Conservation (phyloP, 2,888 invertebrate genomes). For the Homarus gammarus region DNA sequence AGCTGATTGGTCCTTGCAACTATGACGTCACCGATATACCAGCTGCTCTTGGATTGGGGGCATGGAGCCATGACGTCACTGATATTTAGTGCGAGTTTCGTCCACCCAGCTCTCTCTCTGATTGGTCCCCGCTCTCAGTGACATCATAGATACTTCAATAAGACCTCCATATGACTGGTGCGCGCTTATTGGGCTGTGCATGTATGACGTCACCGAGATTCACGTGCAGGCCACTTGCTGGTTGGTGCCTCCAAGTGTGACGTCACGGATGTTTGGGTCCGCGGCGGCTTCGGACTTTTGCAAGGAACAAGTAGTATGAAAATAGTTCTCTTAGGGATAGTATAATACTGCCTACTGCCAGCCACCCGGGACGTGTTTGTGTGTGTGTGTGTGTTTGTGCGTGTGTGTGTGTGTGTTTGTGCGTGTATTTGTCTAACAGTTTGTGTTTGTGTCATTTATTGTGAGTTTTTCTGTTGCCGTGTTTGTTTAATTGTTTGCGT, state of each 20-base stretch:
- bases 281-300: neutral
- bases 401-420: conserved; percentile 11
- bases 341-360: neutral
- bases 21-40: conserved; percentile 9
- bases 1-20: neutral
- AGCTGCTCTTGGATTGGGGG: neutral
- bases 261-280: neutral
- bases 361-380: neutral
- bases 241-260: neutral
- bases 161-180: neutral
- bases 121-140: neutral
- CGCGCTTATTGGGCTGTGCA: neutral
- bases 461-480: too few relatives aligned
- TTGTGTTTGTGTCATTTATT: neutral
- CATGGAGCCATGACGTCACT: neutral
- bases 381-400: neutral
- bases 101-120: neutral
- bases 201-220: conserved; percentile 20
- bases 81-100: neutral
- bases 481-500: too few relatives aligned
- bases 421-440: neutral
- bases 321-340: neutral
- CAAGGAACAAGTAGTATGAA: neutral
- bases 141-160: conserved; percentile 13
- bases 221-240: neutral